A percentile compares a stretch with the other conserved stretches of the same genome.
Conservation (phyloP, 2,113 vertebrate genomes). For the Pituophis catenifer region DNA sequence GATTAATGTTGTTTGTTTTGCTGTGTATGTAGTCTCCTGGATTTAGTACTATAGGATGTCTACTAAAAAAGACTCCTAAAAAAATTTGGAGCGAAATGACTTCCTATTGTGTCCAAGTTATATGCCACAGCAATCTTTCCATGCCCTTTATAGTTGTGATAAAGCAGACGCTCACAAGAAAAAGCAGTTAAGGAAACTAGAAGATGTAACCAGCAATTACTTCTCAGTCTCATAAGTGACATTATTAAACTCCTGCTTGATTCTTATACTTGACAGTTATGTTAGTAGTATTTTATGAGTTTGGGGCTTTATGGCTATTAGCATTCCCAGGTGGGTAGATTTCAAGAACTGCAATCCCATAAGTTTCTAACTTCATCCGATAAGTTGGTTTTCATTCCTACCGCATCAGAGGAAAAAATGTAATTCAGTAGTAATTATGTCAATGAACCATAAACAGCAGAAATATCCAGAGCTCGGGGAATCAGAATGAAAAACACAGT, state of each 20-base stretch:
- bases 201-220: neutral
- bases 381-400: neutral
- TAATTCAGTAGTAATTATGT: neutral
- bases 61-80: neutral
- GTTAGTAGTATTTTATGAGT: neutral
- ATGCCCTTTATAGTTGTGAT: neutral
- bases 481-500: neutral
- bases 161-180: neutral
- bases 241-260: neutral
- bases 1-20: neutral
- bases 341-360: neutral
- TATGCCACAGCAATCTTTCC: neutral
- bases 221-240: neutral
- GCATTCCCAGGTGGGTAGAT: neutral
- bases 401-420: neutral
- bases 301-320: neutral
- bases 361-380: neutral
- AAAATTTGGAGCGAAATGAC: neutral
- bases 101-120: neutral
- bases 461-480: neutral
- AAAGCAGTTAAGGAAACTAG: neutral
- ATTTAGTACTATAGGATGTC: neutral
- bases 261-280: neutral
- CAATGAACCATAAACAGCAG: neutral
- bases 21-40: neutral